Conservation (phyloP, 1,140 invertebrate genomes). For the Drosophila chauvacae region DNA sequence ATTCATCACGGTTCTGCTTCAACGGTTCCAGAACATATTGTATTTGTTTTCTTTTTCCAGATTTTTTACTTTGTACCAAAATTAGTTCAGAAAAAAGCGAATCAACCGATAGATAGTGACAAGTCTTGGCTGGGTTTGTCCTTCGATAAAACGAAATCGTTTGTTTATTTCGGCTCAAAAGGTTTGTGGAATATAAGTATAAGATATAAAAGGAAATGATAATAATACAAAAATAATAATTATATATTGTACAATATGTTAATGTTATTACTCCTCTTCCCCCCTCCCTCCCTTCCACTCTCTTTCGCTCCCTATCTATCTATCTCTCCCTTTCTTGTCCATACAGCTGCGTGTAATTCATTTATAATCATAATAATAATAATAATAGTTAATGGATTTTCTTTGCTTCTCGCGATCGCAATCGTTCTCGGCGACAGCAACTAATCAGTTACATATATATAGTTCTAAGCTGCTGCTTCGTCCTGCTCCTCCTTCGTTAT, state of each 20-base stretch:
- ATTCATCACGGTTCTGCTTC: not conserved
- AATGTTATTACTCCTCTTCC: constrained; percentile 41
- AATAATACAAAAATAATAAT: constrained; percentile 58
- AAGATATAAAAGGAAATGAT: constrained; percentile 50
- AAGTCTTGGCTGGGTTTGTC: constrained; percentile 8
- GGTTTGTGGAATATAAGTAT: constrained; percentile 55
- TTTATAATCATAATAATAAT: constrained; percentile 57
- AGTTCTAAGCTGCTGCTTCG: constrained; percentile 34
- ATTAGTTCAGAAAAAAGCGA: not conserved
- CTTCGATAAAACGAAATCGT: constrained; percentile 70
- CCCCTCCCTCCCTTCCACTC: constrained; percentile 6
- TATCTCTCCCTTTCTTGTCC: constrained; percentile 16
- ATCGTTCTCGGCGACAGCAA: constrained; percentile 21
- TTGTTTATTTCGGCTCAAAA: constrained; percentile 73
- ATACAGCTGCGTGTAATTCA: constrained; percentile 44
- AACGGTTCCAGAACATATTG: too few relatives aligned
- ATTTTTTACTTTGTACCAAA: too few relatives aligned
- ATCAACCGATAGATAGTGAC: not conserved
- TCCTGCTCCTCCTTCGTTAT: constrained; percentile 21
- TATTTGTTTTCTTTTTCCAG: too few relatives aligned
- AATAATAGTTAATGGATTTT: constrained; percentile 70
- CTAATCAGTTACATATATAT: constrained; percentile 48
- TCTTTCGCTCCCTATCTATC: not conserved
- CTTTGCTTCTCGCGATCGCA: constrained; percentile 35
- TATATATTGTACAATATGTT: constrained; percentile 70